phyloP scores from a whole-genome alignment of 1,140 invertebrate genomes.

The Drosophila truncata region DNA sequence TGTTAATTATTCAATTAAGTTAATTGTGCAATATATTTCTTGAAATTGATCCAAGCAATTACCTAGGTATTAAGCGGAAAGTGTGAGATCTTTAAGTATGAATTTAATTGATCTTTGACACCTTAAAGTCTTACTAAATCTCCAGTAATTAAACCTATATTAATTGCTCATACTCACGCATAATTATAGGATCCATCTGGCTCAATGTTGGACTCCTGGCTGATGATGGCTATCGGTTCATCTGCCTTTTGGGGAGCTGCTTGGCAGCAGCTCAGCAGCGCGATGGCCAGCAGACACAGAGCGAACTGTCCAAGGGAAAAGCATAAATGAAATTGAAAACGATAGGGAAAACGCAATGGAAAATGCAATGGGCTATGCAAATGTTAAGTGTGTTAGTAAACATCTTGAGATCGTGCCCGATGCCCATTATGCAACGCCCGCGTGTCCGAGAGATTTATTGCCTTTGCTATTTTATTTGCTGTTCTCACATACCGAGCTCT shows the following conservation, averaged over 20 bases:
- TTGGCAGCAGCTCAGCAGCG: slow-evolving; percentile 76
- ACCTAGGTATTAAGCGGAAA: background rate
- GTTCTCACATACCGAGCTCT: slow-evolving; percentile 50
- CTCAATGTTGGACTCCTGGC: slow-evolving; percentile 89
- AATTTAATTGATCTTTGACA: background rate
- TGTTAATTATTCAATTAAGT: slow-evolving; percentile 5
- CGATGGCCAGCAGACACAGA: slow-evolving; percentile 71
- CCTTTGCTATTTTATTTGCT: slow-evolving; percentile 48
- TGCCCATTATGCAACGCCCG: slow-evolving; percentile 38
- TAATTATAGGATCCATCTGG: slow-evolving; percentile 89
- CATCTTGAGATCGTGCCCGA: slow-evolving; percentile 46
- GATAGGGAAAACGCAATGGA: slow-evolving; percentile 27
- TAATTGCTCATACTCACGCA: slow-evolving; percentile 74
- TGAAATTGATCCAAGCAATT: background rate
- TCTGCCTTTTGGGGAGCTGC: slow-evolving; percentile 86
- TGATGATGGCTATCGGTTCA: slow-evolving; percentile 88
- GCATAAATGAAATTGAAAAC: slow-evolving; percentile 34
- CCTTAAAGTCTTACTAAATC: background rate
- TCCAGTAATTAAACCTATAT: no score
- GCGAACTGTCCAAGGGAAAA: slow-evolving; percentile 65
- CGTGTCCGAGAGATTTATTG: slow-evolving; percentile 38
- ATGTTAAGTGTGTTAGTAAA: slow-evolving; percentile 47
- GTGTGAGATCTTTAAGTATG: background rate
- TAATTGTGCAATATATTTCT: background rate
- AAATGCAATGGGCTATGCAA: slow-evolving; percentile 24